Percentiles rank a stretch among this genome's conserved stretches.
Conservation (phyloP, 2,113 vertebrate species). For the Proteles cristata region DNA sequence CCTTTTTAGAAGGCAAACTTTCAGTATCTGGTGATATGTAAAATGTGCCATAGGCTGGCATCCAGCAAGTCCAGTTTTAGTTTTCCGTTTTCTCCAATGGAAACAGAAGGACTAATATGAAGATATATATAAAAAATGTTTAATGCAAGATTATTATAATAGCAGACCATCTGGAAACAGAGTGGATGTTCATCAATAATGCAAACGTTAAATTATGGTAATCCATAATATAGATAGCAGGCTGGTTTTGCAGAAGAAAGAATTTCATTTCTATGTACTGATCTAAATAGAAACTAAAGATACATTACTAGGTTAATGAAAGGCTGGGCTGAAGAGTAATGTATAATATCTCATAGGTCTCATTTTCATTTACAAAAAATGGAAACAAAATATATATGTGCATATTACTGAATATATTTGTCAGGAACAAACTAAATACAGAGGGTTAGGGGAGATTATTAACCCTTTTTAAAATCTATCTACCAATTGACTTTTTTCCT, state of each 20-base stretch:
- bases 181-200: not conserved
- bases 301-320: not conserved
- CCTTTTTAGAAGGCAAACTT: not conserved
- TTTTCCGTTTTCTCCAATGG: not conserved
- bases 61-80: not conserved
- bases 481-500: too few species aligned
- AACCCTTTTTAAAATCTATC: too few species aligned
- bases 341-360: not conserved
- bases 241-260: not conserved
- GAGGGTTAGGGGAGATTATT: too few species aligned
- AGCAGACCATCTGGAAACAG: not conserved
- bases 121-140: not conserved
- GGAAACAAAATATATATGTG: not conserved
- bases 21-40: not conserved
- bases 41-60: not conserved
- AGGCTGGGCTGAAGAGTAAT: not conserved
- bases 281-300: not conserved
- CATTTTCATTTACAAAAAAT: not conserved
- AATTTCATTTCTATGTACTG: not conserved
- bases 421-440: too few species aligned
- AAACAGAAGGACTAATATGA: not conserved
- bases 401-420: not conserved
- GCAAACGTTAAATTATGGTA: not conserved
- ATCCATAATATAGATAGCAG: not conserved
- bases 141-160: not conserved